Percentiles rank a stretch among this genome's conserved stretches.
These are phyloP conservation scores for Antheraea assamensis DNA, from an alignment of 2,888 invertebrate species.

Conservation along the genomic window DNA sequence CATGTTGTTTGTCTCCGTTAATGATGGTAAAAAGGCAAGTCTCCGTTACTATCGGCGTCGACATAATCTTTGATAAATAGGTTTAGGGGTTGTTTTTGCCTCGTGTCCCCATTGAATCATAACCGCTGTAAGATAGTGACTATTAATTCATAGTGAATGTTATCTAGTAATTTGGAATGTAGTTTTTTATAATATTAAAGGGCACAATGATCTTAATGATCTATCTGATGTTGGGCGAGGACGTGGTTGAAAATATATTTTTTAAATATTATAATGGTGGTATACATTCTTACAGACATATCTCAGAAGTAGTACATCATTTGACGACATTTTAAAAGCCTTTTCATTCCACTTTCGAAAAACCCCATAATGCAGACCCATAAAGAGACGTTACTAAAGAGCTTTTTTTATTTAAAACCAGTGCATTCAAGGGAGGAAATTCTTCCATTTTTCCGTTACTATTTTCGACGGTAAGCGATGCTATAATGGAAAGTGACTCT, in stretches of 20 bases:
- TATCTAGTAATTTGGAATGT: background rate
- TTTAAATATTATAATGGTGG: too few species aligned
- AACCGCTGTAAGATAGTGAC: background rate
- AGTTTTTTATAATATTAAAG: background rate
- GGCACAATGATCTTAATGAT: background rate
- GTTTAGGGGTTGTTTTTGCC: slow-evolving; percentile 10
- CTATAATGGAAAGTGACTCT: too few species aligned
- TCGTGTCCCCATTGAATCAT: background rate
- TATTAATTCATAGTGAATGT: slow-evolving; percentile 4
- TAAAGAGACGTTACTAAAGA: too few species aligned
- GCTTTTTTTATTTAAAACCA: too few species aligned
- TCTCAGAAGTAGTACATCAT: too few species aligned
- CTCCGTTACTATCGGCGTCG: slow-evolving; percentile 7
- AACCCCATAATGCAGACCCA: too few species aligned
- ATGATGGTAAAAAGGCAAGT: slow-evolving; percentile 38
- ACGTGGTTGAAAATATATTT: background rate
- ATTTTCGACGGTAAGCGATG: too few species aligned
- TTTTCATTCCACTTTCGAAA: too few species aligned
- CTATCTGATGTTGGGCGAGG: background rate
- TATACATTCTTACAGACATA: too few species aligned
- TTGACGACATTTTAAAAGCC: too few species aligned
- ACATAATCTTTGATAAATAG: slow-evolving; percentile 13
- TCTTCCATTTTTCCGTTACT: too few species aligned
- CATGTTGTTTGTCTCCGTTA: slow-evolving; percentile 19
- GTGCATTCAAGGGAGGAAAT: too few species aligned